These are phyloP conservation scores for Seriola rivoliana DNA, from an alignment of 2,113 vertebrate genomes.

Conservation along the genomic window DNA sequence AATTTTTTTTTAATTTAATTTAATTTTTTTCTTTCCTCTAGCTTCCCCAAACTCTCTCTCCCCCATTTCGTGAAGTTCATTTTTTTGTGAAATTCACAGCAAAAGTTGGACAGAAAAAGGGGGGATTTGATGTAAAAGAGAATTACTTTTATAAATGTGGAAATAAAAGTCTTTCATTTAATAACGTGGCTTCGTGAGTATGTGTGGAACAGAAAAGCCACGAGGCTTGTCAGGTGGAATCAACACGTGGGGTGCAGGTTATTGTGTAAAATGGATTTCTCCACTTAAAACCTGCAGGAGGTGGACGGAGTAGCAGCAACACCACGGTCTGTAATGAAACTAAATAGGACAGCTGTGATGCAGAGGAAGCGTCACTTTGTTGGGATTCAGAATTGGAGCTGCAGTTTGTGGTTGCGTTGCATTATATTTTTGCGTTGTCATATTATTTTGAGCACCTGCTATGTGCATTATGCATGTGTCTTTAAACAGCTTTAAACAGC, in stretches of 20 bases:
- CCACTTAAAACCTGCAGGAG: neutral
- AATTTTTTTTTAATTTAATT: neutral
- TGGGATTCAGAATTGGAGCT: neutral
- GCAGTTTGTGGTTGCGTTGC: neutral
- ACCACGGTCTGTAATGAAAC: neutral
- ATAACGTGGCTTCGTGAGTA: constrained; percentile 58
- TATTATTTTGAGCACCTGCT: neutral
- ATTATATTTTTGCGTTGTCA: neutral
- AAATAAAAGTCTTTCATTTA: constrained; percentile 97
- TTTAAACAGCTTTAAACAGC: neutral
- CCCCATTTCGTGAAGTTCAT: constrained; percentile 59
- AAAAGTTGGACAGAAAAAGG: constrained; percentile 64
- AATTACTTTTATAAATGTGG: constrained; percentile 94
- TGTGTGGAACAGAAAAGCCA: constrained; percentile 30
- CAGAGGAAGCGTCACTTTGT: neutral
- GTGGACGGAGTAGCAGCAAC: neutral
- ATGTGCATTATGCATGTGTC: no score
- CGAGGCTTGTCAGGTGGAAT: constrained; percentile 7
- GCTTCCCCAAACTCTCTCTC: constrained; percentile 36
- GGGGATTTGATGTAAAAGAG: constrained; percentile 83
- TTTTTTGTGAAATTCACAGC: constrained; percentile 64
- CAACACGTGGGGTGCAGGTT: constrained; percentile 41
- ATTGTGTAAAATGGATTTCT: neutral
- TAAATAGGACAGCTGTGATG: neutral
- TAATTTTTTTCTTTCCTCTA: constrained; percentile 48